These are phyloP conservation scores for Whitmania pigra DNA, from an alignment of 1,140 invertebrate genomes.

Conservation along the genomic window DNA sequence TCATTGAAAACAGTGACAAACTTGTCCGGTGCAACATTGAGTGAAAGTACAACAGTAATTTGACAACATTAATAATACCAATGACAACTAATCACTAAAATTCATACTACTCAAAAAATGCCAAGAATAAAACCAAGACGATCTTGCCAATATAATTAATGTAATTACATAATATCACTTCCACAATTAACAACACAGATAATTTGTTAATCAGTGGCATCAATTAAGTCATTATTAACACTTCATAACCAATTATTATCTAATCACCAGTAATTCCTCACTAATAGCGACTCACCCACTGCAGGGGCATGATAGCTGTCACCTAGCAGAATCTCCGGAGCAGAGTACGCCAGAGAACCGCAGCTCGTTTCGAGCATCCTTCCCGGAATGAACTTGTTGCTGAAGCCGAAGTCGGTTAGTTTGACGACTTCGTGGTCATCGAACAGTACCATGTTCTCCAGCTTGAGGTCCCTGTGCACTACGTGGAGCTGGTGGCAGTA, in stretches of 20 bases:
- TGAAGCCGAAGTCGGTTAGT: slow-evolving; percentile 98
- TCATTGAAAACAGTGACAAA: too few relatives aligned
- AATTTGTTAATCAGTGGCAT: background rate
- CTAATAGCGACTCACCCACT: slow-evolving; percentile 57
- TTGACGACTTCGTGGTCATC: slow-evolving; percentile 92
- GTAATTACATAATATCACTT: background rate
- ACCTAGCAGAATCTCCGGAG: slow-evolving; percentile 93
- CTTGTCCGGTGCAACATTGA: too few relatives aligned
- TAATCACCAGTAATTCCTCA: background rate
- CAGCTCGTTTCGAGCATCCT: slow-evolving; percentile 96
- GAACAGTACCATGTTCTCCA: slow-evolving; percentile 98
- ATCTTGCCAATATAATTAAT: background rate
- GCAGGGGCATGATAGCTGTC: slow-evolving; percentile 62
- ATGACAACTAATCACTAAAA: too few relatives aligned
- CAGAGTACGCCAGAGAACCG: slow-evolving; percentile 95
- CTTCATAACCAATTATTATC: background rate
- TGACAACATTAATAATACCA: too few relatives aligned
- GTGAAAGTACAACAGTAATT: too few relatives aligned
- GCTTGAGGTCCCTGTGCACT: slow-evolving; percentile 88
- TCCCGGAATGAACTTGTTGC: slow-evolving; percentile 81
- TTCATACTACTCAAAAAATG: too few relatives aligned
- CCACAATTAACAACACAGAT: background rate
- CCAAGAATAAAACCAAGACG: too few relatives aligned
- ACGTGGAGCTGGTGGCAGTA: slow-evolving; percentile 93
- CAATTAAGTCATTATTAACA: too few relatives aligned